Conservation (phyloP, 1,140 invertebrate genomes). For the Nylanderia fulva region DNA sequence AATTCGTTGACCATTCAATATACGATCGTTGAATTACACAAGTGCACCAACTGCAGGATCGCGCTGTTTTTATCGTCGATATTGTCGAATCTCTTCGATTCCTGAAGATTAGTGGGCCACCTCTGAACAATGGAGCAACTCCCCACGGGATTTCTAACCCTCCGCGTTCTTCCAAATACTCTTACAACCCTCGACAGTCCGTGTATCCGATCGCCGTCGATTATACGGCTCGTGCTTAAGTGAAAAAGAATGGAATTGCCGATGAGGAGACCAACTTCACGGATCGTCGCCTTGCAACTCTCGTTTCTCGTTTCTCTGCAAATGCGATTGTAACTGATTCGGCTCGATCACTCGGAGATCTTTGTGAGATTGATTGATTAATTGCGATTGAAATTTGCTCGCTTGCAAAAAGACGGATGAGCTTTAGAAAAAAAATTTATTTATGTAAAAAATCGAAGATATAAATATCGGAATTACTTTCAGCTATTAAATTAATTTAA, state of each 20-base stretch:
- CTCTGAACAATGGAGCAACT: conserved; percentile 35
- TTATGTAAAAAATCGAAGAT: neutral
- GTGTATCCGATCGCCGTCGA: conserved; percentile 49
- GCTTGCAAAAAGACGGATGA: neutral
- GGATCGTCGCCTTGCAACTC: conserved; percentile 73
- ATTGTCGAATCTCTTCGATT: conserved; percentile 65
- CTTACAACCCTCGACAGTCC: conserved; percentile 19
- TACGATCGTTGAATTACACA: neutral
- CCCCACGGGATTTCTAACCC: conserved; percentile 56
- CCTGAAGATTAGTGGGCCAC: conserved; percentile 60
- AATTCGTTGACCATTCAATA: conserved; percentile 12
- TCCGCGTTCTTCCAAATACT: conserved; percentile 58
- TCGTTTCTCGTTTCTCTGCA: conserved; percentile 47
- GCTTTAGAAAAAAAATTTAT: conserved; percentile 15
- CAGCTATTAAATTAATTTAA: neutral
- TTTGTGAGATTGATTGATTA: conserved; percentile 37
- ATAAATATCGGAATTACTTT: neutral
- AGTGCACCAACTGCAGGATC: neutral
- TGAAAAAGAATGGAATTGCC: conserved; percentile 80
- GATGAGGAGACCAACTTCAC: conserved; percentile 79
- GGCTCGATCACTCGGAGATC: conserved; percentile 16
- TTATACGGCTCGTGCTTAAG: conserved; percentile 69
- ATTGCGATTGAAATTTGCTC: neutral
- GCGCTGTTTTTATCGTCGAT: conserved; percentile 26
- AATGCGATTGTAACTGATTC: neutral